Base-by-base conservation (phyloP, 1,140 invertebrate species). In the Brachystomella parvula region DNA sequence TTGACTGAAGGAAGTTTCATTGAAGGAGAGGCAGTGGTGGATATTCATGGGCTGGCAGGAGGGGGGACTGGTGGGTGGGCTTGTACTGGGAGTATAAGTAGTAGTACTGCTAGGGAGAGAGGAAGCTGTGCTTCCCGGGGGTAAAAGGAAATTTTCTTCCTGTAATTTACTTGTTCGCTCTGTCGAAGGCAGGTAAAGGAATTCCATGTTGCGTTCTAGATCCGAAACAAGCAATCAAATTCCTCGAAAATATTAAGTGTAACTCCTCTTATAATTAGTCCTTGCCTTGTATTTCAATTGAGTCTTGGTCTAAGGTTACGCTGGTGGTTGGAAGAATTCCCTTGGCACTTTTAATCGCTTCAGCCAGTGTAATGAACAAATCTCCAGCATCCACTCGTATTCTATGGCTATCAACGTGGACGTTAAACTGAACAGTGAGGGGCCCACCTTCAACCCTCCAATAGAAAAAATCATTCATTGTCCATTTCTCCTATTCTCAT, bases 341-440 rank as follows among this genome's bases (percentile, higher is more conserved):
- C 21, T 71, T 68, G 15, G 64, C 28, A 58, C 64, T 65, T n/a
- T 65, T n/a, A 26, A 73, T 60, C 28, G 66, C 49, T 60, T 71
- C 69, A 28, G 72, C 72, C n/a, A 73, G 63, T 30, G 65, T 65
- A 26, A 73, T 71, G 61, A 71, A 73, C 24, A 73, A 61, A 62
- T 73, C 69, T n/a, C 69, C 72, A 59, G 69, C 72, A 33, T 73
- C 72, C 0, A 73, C 67, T 9, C 67, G 64, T 32, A 73, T 73
- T 47, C 72, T 29, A 35, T 73, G 72, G 2, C 69, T 73, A 47
- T 73, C 65, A 29, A 71, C 72, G 30, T 73, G 69, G 24, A 73
- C 29, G 58, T 73, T 73, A 58, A 73, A 73, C 31, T 67, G 70
- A 9, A 73, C 72, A n/a, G 61, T 71, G 24, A 73, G 53, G 39